Evolutionary conservation across 1,140 invertebrate genomes (phyloP).

Genomic region (Spodoptera frugiperda): DNA sequence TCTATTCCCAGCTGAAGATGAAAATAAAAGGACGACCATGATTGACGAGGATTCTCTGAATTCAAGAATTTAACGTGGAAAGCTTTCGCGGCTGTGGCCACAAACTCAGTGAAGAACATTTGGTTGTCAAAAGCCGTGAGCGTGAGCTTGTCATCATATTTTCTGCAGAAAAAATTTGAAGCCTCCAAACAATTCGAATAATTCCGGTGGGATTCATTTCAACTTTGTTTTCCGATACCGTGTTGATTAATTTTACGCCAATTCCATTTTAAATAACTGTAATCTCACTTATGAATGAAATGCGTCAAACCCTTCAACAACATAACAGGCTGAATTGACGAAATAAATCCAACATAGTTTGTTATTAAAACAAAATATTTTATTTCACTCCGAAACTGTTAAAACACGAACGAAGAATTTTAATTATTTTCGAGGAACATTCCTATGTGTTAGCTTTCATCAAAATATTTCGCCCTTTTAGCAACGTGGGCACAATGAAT

Average conservation of each 20-base stretch:
- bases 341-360: neutral
- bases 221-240: too few relatives aligned
- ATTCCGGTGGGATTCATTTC: neutral
- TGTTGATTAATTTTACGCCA: too few relatives aligned
- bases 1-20: neutral
- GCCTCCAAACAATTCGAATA: neutral
- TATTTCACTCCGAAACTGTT: neutral
- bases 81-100: neutral
- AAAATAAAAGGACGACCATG: constrained; percentile 8
- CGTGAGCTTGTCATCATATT: neutral
- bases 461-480: constrained; percentile 18
- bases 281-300: neutral
- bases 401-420: neutral
- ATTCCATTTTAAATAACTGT: too few relatives aligned
- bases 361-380: neutral
- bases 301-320: neutral
- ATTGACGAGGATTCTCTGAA: constrained; percentile 27
- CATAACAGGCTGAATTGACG: neutral
- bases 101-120: constrained; percentile 14
- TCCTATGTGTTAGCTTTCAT: constrained; percentile 11
- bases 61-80: constrained; percentile 9
- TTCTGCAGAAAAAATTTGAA: neutral
- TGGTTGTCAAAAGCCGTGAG: neutral
- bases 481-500: constrained; percentile 2
- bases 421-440: neutral